phyloP scores from a whole-genome alignment of 53 echinoderm and acorn worm species.

The Henricia sp. region DNA sequence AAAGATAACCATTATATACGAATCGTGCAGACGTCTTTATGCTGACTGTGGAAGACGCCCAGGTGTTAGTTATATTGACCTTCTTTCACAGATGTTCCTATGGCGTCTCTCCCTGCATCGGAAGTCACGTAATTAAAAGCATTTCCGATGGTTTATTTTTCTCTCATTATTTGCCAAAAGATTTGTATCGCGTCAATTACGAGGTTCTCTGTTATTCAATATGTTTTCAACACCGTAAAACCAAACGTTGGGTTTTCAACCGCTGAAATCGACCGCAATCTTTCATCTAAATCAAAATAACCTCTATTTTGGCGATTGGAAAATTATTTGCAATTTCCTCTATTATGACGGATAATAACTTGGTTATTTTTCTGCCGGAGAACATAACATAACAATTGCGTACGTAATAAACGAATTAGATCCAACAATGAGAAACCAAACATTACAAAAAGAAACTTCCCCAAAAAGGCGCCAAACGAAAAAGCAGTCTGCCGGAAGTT shows the following conservation, averaged over 20 bases:
- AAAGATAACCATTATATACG: not conserved
- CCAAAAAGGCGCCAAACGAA: slow-evolving; percentile 36
- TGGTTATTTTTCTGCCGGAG: not conserved
- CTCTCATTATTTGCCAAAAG: not conserved
- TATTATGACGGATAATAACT: not conserved
- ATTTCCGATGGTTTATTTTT: slow-evolving; percentile 2
- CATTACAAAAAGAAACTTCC: not conserved
- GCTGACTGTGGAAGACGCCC: not conserved
- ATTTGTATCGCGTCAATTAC: too few relatives aligned
- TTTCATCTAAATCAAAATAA: too few relatives aligned
- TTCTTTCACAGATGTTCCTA: slow-evolving; percentile 18
- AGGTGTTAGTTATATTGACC: not conserved
- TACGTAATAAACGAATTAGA: not conserved
- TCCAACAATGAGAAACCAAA: slow-evolving; percentile 16
- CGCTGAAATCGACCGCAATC: too few relatives aligned
- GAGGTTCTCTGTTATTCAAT: too few relatives aligned
- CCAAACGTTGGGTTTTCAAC: too few relatives aligned
- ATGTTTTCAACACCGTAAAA: too few relatives aligned
- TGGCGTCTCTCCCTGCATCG: slow-evolving; percentile 15
- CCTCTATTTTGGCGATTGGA: too few relatives aligned
- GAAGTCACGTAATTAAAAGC: slow-evolving; percentile 46
- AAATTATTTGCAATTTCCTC: not conserved
- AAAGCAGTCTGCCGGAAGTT: slow-evolving; percentile 54
- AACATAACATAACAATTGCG: not conserved
- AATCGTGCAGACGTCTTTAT: not conserved